A percentile compares a stretch with the other conserved stretches of the same genome.
Evolutionary conservation across 92 coral and sea anemone genomes (phyloP).

Genomic region (Chrysogorgia sp.): DNA sequence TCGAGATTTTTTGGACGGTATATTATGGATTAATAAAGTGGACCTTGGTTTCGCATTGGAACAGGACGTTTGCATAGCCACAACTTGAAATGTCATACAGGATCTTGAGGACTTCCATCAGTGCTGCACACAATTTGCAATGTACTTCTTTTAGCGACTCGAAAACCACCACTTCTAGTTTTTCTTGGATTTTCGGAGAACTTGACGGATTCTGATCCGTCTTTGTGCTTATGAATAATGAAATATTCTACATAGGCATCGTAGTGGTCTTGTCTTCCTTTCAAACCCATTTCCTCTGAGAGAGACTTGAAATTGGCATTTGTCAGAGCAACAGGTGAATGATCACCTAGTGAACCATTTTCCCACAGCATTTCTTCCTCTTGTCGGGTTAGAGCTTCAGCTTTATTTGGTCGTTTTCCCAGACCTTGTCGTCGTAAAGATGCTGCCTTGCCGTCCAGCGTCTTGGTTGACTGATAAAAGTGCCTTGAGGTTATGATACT

Average conservation of each 20-base stretch:
- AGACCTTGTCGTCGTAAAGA: conserved; percentile 62
- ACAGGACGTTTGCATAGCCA: conserved; percentile 64
- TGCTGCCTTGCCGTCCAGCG: conserved; percentile 60
- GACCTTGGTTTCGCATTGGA: conserved; percentile 61
- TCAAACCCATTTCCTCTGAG: conserved; percentile 51
- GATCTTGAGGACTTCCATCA: conserved; percentile 55
- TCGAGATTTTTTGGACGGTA: conserved; percentile 40
- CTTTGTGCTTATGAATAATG: conserved; percentile 32
- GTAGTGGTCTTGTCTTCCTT: conserved; percentile 63
- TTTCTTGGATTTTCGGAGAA: conserved; percentile 51
- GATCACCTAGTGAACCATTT: conserved; percentile 47
- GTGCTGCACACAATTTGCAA: conserved; percentile 55
- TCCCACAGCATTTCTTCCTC: conserved; percentile 57
- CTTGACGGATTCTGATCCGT: conserved; percentile 48
- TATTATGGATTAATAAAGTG: conserved; percentile 57
- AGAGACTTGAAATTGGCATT: conserved; percentile 48
- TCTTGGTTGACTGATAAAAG: conserved; percentile 51
- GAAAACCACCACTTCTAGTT: conserved; percentile 50
- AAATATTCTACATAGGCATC: conserved; percentile 58
- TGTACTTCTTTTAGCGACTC: conserved; percentile 28
- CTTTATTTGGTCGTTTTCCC: conserved; percentile 60
- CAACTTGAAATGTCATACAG: conserved; percentile 61
- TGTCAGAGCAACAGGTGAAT: conserved; percentile 22
- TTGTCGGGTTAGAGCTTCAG: conserved; percentile 51
- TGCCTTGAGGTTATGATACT: conserved; percentile 41